These are phyloP conservation scores for Heliothis subflexa DNA, from an alignment of 1,140 invertebrate species.

Conservation along the genomic window DNA sequence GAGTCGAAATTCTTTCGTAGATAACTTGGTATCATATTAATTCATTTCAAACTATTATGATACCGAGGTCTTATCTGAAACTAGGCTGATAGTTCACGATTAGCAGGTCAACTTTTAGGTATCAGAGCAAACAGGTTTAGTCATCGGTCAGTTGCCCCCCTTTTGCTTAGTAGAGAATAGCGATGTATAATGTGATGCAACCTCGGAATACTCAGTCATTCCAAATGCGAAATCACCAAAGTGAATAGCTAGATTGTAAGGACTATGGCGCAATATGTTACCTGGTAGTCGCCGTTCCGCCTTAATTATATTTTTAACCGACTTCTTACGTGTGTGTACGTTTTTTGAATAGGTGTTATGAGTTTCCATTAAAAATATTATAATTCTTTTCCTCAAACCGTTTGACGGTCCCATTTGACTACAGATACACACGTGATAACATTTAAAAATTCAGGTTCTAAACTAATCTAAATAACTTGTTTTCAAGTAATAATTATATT, in stretches of 20 bases:
- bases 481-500: too few species aligned
- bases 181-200: constrained; percentile 64
- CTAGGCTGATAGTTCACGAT: background rate
- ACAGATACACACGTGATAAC: too few species aligned
- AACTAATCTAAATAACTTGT: too few species aligned
- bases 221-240: constrained; percentile 68
- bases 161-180: constrained; percentile 53
- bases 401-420: too few species aligned
- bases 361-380: too few species aligned
- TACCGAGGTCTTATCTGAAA: background rate
- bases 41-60: background rate
- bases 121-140: constrained; percentile 7
- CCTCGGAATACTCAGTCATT: constrained; percentile 70
- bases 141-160: constrained; percentile 52
- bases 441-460: too few species aligned
- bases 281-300: constrained; percentile 3
- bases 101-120: constrained; percentile 8
- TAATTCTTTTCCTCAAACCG: too few species aligned
- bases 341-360: too few species aligned
- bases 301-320: background rate
- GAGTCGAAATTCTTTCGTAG: background rate
- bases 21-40: background rate
- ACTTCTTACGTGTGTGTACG: too few species aligned
- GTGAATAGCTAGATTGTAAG: constrained; percentile 67
- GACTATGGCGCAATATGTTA: constrained; percentile 63